Evolutionary conservation across 2,113 vertebrate species (phyloP).

Genomic region (Archilochus colubris): DNA sequence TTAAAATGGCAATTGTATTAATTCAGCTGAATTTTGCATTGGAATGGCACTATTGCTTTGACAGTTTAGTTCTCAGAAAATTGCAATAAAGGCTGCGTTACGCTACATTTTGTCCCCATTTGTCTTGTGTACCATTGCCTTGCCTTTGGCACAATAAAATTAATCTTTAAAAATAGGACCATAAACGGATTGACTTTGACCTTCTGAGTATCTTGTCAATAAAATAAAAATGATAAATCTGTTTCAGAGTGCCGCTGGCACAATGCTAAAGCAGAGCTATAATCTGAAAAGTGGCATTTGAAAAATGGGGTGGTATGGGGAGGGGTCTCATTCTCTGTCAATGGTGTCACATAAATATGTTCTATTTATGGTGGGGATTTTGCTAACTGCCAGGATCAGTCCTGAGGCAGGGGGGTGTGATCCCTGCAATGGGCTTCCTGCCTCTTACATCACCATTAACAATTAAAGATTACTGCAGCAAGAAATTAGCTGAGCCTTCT

Average conservation of each 20-base stretch:
- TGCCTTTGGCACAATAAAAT: constrained; percentile 60
- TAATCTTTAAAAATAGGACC: constrained; percentile 57
- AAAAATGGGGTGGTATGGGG: background rate
- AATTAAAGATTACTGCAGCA: constrained; percentile 58
- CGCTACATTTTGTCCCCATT: constrained; percentile 41
- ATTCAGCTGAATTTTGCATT: constrained; percentile 30
- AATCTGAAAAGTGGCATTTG: constrained; percentile 42
- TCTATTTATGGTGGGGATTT: background rate
- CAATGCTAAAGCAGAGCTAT: constrained; percentile 12
- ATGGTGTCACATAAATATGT: background rate
- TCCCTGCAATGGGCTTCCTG: background rate
- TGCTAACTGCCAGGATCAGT: background rate
- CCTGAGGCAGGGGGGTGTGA: background rate
- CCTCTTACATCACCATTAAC: constrained; percentile 26
- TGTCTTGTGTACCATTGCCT: constrained; percentile 32
- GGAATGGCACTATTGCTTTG: background rate
- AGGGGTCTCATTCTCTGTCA: background rate
- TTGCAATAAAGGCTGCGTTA: constrained; percentile 3
- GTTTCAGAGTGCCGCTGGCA: background rate
- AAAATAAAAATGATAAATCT: constrained; percentile 60
- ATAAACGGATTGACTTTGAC: constrained; percentile 57
- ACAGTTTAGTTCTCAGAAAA: constrained; percentile 31
- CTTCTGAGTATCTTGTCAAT: constrained; percentile 63
- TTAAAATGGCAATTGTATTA: constrained; percentile 32
- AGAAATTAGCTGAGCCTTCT: constrained; percentile 48